Evolutionary conservation across 2,797 vertebrate species (phyloP), one percentile per base, ranked within the genome.

Genomic region (Helarctos malayanus): DNA sequence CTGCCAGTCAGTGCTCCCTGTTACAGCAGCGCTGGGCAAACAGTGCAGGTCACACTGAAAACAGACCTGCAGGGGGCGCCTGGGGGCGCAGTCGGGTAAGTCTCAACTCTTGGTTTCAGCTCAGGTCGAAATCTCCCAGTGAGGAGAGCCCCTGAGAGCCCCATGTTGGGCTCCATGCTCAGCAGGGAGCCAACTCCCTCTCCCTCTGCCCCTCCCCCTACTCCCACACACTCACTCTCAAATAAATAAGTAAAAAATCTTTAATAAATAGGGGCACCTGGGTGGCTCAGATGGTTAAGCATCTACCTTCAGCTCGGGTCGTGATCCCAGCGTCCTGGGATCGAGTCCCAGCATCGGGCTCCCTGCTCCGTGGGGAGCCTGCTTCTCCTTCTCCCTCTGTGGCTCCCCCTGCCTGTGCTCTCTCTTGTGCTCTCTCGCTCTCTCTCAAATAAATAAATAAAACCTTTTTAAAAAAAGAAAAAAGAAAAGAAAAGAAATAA

Each of bases 1-100:
- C 45, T 1, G 1, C n/a, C 69, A 0, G 3, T 25, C 19, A 21
- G 23, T 5, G 38, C 32, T 15, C 2, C 32, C 3, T 18, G 19
- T 38, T 13, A 52, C 1, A 25, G 56, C 2, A 11, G 79, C 18
- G 49, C 29, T 6, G 29, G 7, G 57, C 56, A 38, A 16, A 18
- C 3, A 10, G 4, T 0, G 1, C 18, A 54, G n/a, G 63, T 27
- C 7, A 21, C 3, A 2, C 32, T 91, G 65, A 49, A 57, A 65
- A 25, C 3, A 47, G 45, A 47, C 29, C 71, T 45, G 27, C 7
- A 16, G 65, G 16, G 32, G 19, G 14, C 45, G 2, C 45, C 71
- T 27, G 41, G 71, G 65, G 1, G 23, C 3, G 3, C 25, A 15
- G 38, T 27, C 7, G 7, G 13, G 27, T 45, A 27, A 45, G 41